These are phyloP conservation scores for Pseudomyrmex pallidus DNA, from an alignment of 1,140 invertebrate genomes.

Conservation along the genomic window DNA sequence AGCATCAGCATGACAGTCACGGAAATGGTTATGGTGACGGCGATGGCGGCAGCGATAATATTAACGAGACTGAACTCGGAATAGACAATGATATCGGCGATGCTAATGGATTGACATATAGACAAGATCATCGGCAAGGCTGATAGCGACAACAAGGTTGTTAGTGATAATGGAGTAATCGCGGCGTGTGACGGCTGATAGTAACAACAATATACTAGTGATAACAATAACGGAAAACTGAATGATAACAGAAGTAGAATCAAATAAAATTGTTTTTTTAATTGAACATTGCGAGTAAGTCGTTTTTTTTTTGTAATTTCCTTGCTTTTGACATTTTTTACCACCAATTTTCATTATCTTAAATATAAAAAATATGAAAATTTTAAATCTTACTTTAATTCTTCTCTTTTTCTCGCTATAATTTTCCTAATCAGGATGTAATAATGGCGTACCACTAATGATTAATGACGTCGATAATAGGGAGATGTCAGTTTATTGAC, in stretches of 20 bases:
- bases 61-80: constrained; percentile 50
- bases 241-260: background rate
- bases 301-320: no score
- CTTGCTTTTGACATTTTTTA: no score
- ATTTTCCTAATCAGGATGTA: no score
- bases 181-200: background rate
- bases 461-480: background rate
- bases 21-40: constrained; percentile 41
- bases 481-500: background rate
- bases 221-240: constrained; percentile 18
- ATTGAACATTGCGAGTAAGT: no score
- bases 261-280: background rate
- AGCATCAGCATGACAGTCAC: constrained; percentile 52
- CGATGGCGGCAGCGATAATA: constrained; percentile 44
- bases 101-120: constrained; percentile 54
- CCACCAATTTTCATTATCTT: no score
- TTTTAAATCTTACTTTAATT: no score
- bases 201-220: background rate
- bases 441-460: no score
- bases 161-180: constrained; percentile 18
- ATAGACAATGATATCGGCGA: constrained; percentile 51
- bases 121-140: constrained; percentile 35
- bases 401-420: no score
- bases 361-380: no score
- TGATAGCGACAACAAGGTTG: constrained; percentile 24